Percentiles rank a stretch among this genome's conserved stretches.
phyloP scores from a whole-genome alignment of 2,113 vertebrate genomes.

The Malaclemys terrapin region DNA sequence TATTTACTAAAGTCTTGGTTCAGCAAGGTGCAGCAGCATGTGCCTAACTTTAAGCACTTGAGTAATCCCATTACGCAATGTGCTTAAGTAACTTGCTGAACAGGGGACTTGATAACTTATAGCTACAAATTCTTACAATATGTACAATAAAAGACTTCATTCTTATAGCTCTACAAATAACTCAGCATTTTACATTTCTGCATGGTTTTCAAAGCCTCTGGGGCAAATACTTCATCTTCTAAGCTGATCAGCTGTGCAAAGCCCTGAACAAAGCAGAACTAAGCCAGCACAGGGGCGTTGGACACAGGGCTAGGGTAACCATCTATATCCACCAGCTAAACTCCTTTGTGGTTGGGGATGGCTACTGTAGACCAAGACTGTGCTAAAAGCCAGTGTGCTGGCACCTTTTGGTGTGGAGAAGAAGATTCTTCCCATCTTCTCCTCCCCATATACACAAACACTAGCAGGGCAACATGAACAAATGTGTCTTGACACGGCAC shows the following conservation, averaged over 20 bases:
- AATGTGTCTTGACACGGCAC: not conserved
- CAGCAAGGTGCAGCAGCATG: not conserved
- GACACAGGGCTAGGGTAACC: not conserved
- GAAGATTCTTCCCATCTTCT: not conserved
- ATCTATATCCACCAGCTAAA: not conserved
- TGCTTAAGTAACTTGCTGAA: not conserved
- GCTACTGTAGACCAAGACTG: not conserved
- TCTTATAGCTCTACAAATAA: not conserved
- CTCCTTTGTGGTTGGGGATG: not conserved
- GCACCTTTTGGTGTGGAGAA: not conserved
- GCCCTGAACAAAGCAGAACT: not conserved
- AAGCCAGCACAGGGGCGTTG: accelerated
- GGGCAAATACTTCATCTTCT: not conserved
- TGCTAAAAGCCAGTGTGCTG: not conserved
- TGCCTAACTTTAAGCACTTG: not conserved
- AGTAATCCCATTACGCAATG: not conserved
- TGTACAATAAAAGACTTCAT: not conserved
- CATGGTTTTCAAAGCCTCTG: not conserved
- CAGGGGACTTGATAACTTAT: not conserved
- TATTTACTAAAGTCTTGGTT: not conserved
- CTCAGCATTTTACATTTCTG: not conserved
- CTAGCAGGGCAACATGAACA: not conserved
- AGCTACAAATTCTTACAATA: not conserved
- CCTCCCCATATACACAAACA: not conserved
- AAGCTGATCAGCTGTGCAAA: not conserved